Conservation (phyloP, 2,888 invertebrate species). For the Dichetophora obliterata region DNA sequence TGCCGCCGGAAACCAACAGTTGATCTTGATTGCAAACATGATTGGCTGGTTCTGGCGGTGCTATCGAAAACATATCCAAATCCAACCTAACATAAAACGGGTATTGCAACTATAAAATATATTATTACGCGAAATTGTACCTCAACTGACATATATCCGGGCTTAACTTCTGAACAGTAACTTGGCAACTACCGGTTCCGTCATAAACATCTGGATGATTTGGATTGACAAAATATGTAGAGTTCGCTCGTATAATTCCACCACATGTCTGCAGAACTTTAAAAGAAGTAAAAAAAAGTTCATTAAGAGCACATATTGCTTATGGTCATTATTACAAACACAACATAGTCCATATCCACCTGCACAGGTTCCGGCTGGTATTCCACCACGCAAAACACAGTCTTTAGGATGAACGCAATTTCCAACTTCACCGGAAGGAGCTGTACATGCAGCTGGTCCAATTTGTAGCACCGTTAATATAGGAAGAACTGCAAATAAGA, state of each 20-base stretch:
- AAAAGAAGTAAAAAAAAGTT: background rate
- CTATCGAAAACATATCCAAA: conserved; percentile 81
- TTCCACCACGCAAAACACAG: conserved; percentile 80
- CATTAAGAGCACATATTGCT: conserved; percentile 68
- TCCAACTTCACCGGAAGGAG: conserved; percentile 84
- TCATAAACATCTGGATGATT: conserved; percentile 83
- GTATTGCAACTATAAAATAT: background rate
- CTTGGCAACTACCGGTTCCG: conserved; percentile 86
- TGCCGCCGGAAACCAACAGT: conserved; percentile 86
- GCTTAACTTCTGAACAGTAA: conserved; percentile 82
- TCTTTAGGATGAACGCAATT: conserved; percentile 82
- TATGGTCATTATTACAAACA: conserved; percentile 65
- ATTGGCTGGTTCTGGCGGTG: conserved; percentile 82
- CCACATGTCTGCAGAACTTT: conserved; percentile 85
- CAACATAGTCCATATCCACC: conserved; percentile 70
- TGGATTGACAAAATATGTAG: conserved; percentile 87
- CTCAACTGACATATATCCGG: conserved; percentile 87
- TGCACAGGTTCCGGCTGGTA: conserved; percentile 84
- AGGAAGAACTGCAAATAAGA: conserved; percentile 76
- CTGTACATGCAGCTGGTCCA: conserved; percentile 81
- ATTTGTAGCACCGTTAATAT: conserved; percentile 85
- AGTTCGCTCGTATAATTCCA: conserved; percentile 82
- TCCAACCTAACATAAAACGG: conserved; percentile 74
- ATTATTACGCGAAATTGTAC: conserved; percentile 64
- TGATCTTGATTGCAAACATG: conserved; percentile 88